A percentile compares a stretch with the other conserved stretches of the same genome.
phyloP scores from a whole-genome alignment of 2,113 vertebrate species.

The Myodes glareolus region DNA sequence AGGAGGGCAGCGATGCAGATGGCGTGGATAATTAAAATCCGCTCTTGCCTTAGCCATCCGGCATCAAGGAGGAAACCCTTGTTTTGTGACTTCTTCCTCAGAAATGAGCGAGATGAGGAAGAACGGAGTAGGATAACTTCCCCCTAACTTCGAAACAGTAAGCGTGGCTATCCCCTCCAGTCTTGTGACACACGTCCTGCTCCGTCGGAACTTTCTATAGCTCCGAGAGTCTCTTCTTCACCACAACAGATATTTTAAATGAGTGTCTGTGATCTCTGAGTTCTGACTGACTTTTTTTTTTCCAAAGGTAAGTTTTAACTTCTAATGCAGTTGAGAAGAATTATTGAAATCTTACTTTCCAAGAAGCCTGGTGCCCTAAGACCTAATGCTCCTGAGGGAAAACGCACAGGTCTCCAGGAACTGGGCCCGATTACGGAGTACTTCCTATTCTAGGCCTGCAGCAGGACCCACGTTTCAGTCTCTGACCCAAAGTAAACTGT shows the following conservation, averaged over 20 bases:
- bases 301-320: slow-evolving; percentile 46
- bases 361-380: background rate
- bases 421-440: background rate
- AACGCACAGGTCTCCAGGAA: background rate
- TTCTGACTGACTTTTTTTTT: slow-evolving; percentile 36
- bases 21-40: background rate
- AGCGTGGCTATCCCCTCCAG: slow-evolving; percentile 40
- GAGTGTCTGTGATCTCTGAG: slow-evolving; percentile 16
- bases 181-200: slow-evolving; percentile 23
- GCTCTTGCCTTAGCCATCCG: background rate
- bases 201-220: background rate
- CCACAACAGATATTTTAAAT: background rate
- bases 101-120: slow-evolving; percentile 70
- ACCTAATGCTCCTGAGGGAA: background rate
- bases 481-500: slow-evolving; percentile 33
- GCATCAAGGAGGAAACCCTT: slow-evolving; percentile 10
- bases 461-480: background rate
- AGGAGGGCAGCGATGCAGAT: background rate
- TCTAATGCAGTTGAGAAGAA: background rate
- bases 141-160: slow-evolving; percentile 56
- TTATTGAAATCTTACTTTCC: slow-evolving; percentile 1
- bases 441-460: background rate
- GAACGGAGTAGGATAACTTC: slow-evolving; percentile 64
- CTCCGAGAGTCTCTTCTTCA: background rate
- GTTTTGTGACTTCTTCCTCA: slow-evolving; percentile 48